Evolutionary conservation across 2,888 invertebrate genomes (phyloP), one percentile per base, ranked within the genome.

Genomic region (Pristionchus maxplancki): DNA sequence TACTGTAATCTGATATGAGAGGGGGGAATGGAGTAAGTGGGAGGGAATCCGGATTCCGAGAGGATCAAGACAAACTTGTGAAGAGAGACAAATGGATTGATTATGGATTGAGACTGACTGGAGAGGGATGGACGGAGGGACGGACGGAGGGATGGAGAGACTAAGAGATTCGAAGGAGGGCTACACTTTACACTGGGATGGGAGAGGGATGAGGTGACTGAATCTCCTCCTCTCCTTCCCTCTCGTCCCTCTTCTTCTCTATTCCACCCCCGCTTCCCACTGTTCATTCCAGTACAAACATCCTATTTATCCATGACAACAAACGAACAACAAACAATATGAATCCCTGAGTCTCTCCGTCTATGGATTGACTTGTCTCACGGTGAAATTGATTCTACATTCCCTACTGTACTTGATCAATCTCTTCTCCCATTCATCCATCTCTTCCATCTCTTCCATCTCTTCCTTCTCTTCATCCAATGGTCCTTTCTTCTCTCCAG

Each of bases 341-440:
- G n/a, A n/a, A n/a, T n/a, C n/a, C n/a, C n/a, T n/a, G 1, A 34
- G 31, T 62, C 5, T 31, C 13, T 40, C 24, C 11, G 28, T 48
- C 58, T 74, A 87, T 74, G 78, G 87, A 78, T 99, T 99, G 50
- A 98, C 98, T 96, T 98, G 98, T 94, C 98, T 96, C 13, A 98
- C 97, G 96, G 98, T 99, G 91, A 99, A 96, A 96, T 99, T 99
- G 88, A 99, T 97, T 94, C 99, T 96, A 53, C 97, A 97, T 92
- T 96, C 96, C 86, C 95, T 95, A 74, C 97, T 95, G 95, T 97
- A 97, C 84, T 95, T 95, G 34, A 92, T 89, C 88, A 95, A 93
- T 67, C 83, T 40, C 71, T 81, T 50, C 50, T 90, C 95, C 48
- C 86, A 94, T 94, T 96, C 96, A 67, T 86, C 86, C 6, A 28